Evolutionary conservation across 2,113 vertebrate species (phyloP).

Genomic region (Gymnocephalus cernua): DNA sequence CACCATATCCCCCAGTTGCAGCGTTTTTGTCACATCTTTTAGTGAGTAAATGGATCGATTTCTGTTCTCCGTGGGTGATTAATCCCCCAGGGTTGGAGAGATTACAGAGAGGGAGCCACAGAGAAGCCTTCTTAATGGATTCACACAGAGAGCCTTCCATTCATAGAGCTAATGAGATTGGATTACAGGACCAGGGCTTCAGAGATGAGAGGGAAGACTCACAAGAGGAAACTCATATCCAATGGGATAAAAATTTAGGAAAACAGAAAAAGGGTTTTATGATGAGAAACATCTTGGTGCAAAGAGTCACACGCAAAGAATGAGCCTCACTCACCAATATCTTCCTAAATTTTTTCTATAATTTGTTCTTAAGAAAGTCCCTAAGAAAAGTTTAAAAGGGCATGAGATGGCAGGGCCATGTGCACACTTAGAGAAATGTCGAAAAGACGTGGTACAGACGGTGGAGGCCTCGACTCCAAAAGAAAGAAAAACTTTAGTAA

Average conservation of each 20-base stretch:
- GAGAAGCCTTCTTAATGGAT: conserved; percentile 75
- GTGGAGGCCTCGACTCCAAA: no score
- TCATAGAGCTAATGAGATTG: conserved; percentile 79
- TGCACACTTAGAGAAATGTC: no score
- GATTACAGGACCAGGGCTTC: conserved; percentile 62
- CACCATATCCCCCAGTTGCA: conserved; percentile 65
- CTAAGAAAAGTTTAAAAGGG: no score
- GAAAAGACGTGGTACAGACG: no score
- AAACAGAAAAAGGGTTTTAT: not conserved
- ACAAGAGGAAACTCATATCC: conserved; percentile 32
- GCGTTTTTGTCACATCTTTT: conserved; percentile 76
- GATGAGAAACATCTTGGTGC: conserved; percentile 38
- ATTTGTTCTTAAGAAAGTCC: no score
- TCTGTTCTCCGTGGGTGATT: conserved; percentile 79
- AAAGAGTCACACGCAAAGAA: conserved; percentile 1
- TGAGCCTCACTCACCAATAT: no score
- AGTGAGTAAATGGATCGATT: conserved; percentile 83
- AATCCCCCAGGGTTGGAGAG: conserved; percentile 79
- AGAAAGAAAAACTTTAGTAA: no score
- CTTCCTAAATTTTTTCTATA: no score
- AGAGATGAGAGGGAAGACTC: conserved; percentile 58
- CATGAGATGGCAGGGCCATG: no score
- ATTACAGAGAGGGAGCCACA: conserved; percentile 67
- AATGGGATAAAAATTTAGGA: conserved; percentile 14
- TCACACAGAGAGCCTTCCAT: conserved; percentile 74